Conservation (phyloP, 2,888 invertebrate genomes). For the Drepana falcataria region DNA sequence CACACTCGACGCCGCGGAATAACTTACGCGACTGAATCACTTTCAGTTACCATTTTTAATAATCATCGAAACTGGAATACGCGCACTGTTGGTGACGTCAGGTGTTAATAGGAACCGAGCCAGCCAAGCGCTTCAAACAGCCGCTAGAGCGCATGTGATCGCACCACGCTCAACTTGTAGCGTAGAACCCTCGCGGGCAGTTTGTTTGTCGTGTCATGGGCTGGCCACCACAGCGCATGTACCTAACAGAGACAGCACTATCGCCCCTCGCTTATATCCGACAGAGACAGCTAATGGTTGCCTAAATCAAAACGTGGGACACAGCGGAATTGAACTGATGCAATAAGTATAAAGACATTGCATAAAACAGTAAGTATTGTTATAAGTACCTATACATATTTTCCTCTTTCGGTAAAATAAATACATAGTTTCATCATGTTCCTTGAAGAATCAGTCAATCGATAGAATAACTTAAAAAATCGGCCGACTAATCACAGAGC, state of each 20-base stretch:
- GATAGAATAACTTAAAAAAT: no score
- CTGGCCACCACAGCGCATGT: constrained; percentile 8
- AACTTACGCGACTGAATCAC: constrained; percentile 62
- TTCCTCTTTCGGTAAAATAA: no score
- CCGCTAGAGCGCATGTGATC: constrained; percentile 56
- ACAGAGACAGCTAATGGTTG: background rate
- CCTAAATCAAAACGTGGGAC: background rate
- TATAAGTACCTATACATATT: no score
- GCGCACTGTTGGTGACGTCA: constrained; percentile 45
- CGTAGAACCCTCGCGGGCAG: background rate
- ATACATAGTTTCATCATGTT: no score
- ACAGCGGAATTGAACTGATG: background rate
- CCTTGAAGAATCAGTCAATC: no score
- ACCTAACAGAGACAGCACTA: constrained; percentile 4
- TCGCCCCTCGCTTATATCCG: background rate
- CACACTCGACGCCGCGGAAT: constrained; percentile 34
- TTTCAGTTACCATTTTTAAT: constrained; percentile 65
- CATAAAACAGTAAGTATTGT: no score
- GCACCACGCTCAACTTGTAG: constrained; percentile 3
- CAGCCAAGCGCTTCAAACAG: constrained; percentile 36
- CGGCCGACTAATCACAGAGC: no score
- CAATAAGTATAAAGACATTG: background rate
- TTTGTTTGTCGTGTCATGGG: no score
- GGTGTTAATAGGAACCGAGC: constrained; percentile 29
- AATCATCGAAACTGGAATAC: constrained; percentile 54